Evolutionary conservation across 2,888 invertebrate genomes (phyloP).

Genomic region (Eupeodes luniger): DNA sequence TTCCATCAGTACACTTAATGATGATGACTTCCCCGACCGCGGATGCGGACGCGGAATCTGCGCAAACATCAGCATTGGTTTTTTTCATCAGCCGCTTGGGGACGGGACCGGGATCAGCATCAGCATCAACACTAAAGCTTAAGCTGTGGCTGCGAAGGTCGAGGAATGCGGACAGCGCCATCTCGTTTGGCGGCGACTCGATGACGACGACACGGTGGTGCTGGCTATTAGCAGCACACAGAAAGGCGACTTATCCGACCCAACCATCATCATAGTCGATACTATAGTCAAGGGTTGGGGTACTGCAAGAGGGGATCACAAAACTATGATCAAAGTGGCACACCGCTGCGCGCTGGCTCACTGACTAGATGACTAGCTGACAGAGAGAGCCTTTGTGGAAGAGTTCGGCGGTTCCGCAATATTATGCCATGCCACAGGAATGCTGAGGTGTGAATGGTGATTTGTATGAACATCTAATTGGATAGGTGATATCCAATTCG

Average conservation of each 20-base stretch:
- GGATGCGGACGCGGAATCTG: conserved; percentile 38
- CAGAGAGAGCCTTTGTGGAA: conserved; percentile 37
- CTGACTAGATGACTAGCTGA: conserved; percentile 15
- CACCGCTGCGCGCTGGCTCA: conserved; percentile 43
- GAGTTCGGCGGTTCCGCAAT: conserved; percentile 59
- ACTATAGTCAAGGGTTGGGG: conserved; percentile 55
- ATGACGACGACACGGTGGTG: conserved; percentile 1
- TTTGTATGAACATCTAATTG: conserved; percentile 74
- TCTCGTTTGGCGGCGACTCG: conserved; percentile 58
- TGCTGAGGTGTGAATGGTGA: conserved; percentile 74
- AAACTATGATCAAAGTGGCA: conserved; percentile 70
- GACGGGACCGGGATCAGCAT: conserved; percentile 35
- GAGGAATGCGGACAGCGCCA: conserved; percentile 75
- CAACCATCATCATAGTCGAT: conserved; percentile 56
- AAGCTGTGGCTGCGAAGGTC: conserved; percentile 54
- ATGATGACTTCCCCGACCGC: conserved; percentile 73
- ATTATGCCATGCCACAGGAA: conserved; percentile 58
- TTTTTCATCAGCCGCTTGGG: conserved; percentile 32
- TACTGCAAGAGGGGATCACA: conserved; percentile 60
- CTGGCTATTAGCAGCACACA: conserved; percentile 64
- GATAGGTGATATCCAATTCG: conserved; percentile 74
- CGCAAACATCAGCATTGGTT: conserved; percentile 15
- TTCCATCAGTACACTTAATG: conserved; percentile 76
- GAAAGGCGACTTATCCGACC: conserved; percentile 54
- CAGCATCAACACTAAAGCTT: conserved; percentile 6